A percentile compares a stretch with the other conserved stretches of the same genome.
phyloP scores from a whole-genome alignment of 2,113 vertebrate species.

The Pomatostomus ruficeps region DNA sequence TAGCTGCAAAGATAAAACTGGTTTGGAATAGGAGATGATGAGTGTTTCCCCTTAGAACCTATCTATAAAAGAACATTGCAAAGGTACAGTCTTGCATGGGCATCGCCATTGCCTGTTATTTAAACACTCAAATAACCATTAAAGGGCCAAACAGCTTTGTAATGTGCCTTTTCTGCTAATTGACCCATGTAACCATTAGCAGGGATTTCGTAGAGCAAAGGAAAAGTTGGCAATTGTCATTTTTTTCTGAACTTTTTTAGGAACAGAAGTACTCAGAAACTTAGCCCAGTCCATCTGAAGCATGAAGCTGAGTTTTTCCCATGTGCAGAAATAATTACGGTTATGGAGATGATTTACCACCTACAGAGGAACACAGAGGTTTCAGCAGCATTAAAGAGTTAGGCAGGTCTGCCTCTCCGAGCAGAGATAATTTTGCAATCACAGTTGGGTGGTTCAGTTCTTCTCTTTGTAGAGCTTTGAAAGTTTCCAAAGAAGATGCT shows the following conservation, averaged over 20 bases:
- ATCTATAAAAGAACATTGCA: background rate
- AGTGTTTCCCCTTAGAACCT: background rate
- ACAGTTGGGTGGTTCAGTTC: background rate
- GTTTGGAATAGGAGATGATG: background rate
- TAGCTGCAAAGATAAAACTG: background rate
- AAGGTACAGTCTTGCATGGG: accelerated
- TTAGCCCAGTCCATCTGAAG: background rate
- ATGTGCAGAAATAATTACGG: background rate
- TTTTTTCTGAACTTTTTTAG: background rate
- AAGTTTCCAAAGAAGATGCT: background rate
- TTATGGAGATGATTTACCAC: background rate
- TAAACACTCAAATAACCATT: background rate
- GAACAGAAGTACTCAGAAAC: background rate
- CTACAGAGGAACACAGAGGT: background rate
- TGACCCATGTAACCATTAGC: background rate
- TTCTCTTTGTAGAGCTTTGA: background rate
- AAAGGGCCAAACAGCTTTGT: background rate
- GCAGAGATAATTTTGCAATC: background rate
- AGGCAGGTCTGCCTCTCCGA: background rate
- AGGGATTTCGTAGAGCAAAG: background rate
- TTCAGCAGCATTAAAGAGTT: background rate
- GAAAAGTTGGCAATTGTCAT: background rate
- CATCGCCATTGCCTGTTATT: background rate
- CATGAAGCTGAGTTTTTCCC: background rate
- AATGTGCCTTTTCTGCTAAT: background rate